A percentile compares a stretch with the other conserved stretches of the same genome.
phyloP scores from a whole-genome alignment of 2,113 vertebrate genomes.

The Canis aureus region DNA sequence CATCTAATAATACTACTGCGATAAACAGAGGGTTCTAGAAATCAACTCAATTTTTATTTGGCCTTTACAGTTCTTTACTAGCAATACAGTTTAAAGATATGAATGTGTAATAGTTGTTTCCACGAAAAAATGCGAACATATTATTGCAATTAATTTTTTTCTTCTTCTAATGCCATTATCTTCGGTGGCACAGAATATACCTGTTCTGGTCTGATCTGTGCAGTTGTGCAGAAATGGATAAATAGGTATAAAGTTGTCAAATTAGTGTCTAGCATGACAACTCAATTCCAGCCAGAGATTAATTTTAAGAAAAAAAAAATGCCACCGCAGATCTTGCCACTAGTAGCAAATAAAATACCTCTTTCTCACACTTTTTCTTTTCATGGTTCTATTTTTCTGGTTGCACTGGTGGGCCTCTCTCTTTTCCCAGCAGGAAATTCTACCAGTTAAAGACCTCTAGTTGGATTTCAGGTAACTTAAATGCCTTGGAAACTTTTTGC shows the following conservation, averaged over 20 bases:
- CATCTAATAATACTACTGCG: neutral
- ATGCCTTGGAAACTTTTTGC: constrained; percentile 33
- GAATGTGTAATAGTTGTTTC: constrained; percentile 37
- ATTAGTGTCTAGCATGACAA: neutral
- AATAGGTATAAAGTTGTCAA: neutral
- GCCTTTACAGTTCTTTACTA: neutral
- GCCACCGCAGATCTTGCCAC: neutral
- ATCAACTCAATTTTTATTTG: constrained; percentile 8
- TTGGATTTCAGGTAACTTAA: neutral
- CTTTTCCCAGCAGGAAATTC: neutral
- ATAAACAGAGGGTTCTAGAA: neutral
- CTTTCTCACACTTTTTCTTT: neutral
- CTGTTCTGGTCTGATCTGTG: neutral
- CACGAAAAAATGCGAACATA: neutral
- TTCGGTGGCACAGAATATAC: neutral
- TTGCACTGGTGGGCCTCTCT: neutral
- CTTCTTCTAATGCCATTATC: neutral
- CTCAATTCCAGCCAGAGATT: constrained; percentile 23
- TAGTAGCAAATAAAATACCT: constrained; percentile 49
- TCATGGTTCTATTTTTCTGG: neutral
- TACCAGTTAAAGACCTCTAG: no score
- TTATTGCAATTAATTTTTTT: constrained; percentile 47
- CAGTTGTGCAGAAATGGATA: neutral
- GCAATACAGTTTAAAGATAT: neutral
- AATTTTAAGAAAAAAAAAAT: constrained; percentile 1